phyloP scores from a whole-genome alignment of 2,797 vertebrate genomes.

The Ptychadena robeensis region DNA sequence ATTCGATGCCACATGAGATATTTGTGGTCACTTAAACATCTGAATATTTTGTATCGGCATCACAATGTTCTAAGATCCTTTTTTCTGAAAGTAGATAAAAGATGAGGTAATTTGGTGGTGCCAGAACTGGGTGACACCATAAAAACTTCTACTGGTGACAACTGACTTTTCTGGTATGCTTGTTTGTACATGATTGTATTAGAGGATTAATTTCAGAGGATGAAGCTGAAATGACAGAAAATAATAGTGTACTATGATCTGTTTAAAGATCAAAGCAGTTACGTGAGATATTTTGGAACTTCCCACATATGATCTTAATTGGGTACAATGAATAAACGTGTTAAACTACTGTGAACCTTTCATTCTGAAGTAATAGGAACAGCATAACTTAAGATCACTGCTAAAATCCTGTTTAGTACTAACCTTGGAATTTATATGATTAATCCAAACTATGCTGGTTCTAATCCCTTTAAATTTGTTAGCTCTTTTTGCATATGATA shows the following conservation, averaged over 20 bases:
- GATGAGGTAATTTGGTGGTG: neutral
- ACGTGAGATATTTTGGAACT: neutral
- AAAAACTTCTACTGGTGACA: neutral
- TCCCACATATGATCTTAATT: constrained; percentile 19
- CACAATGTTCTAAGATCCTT: too few relatives aligned
- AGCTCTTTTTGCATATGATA: too few relatives aligned
- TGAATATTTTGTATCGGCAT: too few relatives aligned
- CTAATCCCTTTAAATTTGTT: too few relatives aligned
- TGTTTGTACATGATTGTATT: neutral
- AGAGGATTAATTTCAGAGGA: constrained; percentile 10
- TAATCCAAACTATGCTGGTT: too few relatives aligned
- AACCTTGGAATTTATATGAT: neutral
- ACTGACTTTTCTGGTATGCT: neutral
- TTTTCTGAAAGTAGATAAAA: neutral
- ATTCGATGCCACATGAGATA: neutral
- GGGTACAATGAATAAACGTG: constrained; percentile 27
- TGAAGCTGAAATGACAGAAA: constrained; percentile 11
- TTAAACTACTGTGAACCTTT: neutral
- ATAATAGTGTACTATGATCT: constrained; percentile 17
- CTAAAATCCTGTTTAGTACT: neutral
- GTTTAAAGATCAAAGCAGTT: constrained; percentile 33
- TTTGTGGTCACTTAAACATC: too few relatives aligned
- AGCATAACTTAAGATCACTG: neutral
- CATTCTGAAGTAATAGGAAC: constrained; percentile 2
- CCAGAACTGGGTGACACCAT: neutral